Base-by-base conservation (phyloP, 2,113 vertebrate genomes). In the Sapajus apella region DNA sequence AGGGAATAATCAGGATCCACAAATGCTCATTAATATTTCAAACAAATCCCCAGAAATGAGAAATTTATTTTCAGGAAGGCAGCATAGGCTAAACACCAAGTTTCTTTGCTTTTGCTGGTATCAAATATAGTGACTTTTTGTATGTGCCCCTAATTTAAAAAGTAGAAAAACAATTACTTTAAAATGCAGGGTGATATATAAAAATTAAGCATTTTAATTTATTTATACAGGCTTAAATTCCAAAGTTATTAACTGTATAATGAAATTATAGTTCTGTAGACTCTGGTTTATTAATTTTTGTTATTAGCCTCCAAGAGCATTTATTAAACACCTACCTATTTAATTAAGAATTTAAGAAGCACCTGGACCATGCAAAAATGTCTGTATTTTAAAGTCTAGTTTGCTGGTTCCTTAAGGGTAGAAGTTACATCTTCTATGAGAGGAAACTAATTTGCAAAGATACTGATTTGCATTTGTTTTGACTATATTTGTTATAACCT, bases 201-300 rank as follows among this genome's bases (percentile, higher is more conserved):
- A 95, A 97, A 98, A 66, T 55, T 87, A 88, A 75, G 32, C 18
- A 40, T 90, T 95, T 68, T 66, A 82, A 95, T 85, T 88, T 85
- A 86, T 1, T 82, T 92, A 86, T 1, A 52, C 14, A 95, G 66
- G n/a, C 8, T 96, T 91, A 88, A 86, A 64, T 89, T 85, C 95
- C 70, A 84, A 94, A 66, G 10, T 73, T 93, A 88, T 80, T 95
- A 92, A 96, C 23, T 4, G 50, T 82, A 56, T 58, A 85, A 76
- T 86, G 81, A 55, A 96, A 96, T 93, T 91, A 79, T 58, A 77
- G 40, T 61, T 96, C n/a, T 50, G 94, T 50, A 85, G 66, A 79
- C 37, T 82, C 91, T 77, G 88, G 75, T 73, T 92, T 83, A 79
- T 95, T 93, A 82, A 37, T 56, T 95, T 91, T 81, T 13, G 72